phyloP scores from a whole-genome alignment of 2,797 vertebrate species.

The Amblyraja radiata region DNA sequence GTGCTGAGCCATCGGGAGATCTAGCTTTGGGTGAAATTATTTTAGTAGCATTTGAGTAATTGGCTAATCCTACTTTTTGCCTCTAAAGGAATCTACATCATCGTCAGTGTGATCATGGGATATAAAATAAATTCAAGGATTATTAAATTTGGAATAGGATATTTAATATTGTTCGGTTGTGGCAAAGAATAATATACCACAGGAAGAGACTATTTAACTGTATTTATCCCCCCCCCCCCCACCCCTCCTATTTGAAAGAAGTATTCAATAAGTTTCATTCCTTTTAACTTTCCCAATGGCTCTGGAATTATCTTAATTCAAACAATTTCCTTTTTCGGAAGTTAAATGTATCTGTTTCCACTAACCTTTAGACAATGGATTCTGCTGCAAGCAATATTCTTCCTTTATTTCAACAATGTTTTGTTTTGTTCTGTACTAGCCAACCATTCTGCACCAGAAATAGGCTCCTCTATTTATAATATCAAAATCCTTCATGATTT shows the following conservation, averaged over 20 bases:
- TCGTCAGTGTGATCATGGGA: neutral
- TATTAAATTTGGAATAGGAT: neutral
- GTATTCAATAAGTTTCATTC: neutral
- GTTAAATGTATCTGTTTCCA: neutral
- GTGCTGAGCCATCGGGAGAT: too few relatives aligned
- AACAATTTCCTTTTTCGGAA: neutral
- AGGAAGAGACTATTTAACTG: neutral
- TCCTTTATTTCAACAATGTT: neutral
- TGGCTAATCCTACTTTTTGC: neutral
- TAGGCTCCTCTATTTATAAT: neutral
- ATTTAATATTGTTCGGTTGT: neutral
- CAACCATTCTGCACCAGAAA: neutral
- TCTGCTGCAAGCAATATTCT: neutral
- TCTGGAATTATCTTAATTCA: neutral
- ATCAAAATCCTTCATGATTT: neutral
- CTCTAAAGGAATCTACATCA: neutral
- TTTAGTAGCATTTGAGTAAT: neutral
- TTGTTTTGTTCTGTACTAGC: neutral
- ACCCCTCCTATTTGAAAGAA: neutral
- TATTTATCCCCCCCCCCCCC: neutral
- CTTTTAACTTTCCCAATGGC: neutral
- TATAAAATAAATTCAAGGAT: neutral
- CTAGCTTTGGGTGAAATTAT: neutral
- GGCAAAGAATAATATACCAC: neutral
- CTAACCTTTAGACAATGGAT: neutral